phyloP scores from a whole-genome alignment of 2,888 invertebrate species.

The Hipparchia sbordonii region DNA sequence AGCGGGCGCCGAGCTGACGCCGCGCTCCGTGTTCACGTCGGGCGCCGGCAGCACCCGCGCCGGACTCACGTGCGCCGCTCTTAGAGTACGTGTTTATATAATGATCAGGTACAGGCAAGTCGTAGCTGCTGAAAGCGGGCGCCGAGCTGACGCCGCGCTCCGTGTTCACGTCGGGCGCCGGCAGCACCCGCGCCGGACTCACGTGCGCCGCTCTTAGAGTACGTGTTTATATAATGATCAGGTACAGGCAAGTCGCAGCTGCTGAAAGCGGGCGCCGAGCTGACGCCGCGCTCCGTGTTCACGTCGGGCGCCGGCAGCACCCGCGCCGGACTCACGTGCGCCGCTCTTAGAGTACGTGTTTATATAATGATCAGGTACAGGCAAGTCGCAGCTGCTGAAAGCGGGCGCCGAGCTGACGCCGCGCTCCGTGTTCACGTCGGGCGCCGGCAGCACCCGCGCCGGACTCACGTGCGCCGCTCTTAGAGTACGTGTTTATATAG shows the following conservation, averaged over 20 bases:
- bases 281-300: too few relatives aligned
- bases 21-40: conserved; percentile 92
- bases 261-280: too few relatives aligned
- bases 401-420: conserved; percentile 84
- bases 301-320: too few relatives aligned
- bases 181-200: conserved; percentile 93
- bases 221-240: too few relatives aligned
- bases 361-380: conserved; percentile 84
- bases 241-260: too few relatives aligned
- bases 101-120: conserved; percentile 91
- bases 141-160: conserved; percentile 85
- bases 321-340: too few relatives aligned
- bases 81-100: conserved; percentile 83
- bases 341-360: too few relatives aligned
- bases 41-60: conserved; percentile 94
- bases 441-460: conserved; percentile 92
- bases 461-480: conserved; percentile 95
- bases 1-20: conserved; percentile 83
- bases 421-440: conserved; percentile 92
- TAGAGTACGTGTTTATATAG: conserved; percentile 84
- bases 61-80: conserved; percentile 93
- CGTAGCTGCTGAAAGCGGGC: conserved; percentile 89
- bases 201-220: conserved; percentile 88
- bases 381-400: conserved; percentile 92
- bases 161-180: conserved; percentile 93